Evolutionary conservation across 2,113 vertebrate genomes (phyloP).

Genomic region (Formicarius rufipectus): DNA sequence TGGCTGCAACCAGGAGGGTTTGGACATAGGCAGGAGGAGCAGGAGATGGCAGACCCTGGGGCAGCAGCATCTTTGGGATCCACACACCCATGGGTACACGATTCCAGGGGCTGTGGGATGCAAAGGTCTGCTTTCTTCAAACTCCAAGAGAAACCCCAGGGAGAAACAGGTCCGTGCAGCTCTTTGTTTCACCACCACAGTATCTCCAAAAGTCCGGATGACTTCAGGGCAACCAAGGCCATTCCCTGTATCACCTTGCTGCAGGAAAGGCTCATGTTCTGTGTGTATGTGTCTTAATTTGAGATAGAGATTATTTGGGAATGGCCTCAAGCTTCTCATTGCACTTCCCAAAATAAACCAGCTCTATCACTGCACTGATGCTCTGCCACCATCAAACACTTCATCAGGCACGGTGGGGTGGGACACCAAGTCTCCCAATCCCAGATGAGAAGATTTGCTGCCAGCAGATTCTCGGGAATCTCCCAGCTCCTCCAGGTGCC

Average conservation of each 20-base stretch:
- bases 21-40: neutral
- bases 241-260: neutral
- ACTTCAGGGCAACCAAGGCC: neutral
- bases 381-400: neutral
- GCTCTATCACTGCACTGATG: neutral
- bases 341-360: neutral
- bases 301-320: neutral
- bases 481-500: rapidly evolving
- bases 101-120: neutral
- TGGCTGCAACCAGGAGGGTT: neutral
- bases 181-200: neutral
- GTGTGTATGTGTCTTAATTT: rapidly evolving
- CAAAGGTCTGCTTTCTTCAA: neutral
- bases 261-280: neutral
- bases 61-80: rapidly evolving
- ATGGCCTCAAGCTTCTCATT: neutral
- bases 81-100: neutral
- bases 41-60: neutral
- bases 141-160: neutral
- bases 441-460: neutral
- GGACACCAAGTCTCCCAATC: rapidly evolving
- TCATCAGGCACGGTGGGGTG: neutral
- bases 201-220: neutral
- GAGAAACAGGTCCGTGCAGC: neutral
- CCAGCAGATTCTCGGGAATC: rapidly evolving